Conservation (phyloP, 2,797 vertebrate species). For the Netta rufina region DNA sequence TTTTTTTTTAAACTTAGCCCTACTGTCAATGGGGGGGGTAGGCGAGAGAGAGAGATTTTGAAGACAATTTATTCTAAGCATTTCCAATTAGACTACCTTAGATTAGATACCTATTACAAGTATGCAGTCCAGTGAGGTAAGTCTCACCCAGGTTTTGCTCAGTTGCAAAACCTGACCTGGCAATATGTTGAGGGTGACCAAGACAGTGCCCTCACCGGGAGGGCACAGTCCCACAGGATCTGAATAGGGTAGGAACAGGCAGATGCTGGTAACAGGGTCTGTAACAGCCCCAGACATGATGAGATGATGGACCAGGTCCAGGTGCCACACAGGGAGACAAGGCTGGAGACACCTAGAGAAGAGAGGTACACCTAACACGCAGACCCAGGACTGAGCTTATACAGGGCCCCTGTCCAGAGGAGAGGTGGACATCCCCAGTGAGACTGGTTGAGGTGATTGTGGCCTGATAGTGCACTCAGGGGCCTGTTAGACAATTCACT, state of each 20-base stretch:
- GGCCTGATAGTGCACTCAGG: not conserved
- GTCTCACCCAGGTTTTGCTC: not conserved
- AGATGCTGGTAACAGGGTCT: not conserved
- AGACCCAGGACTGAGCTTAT: not conserved
- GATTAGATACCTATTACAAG: not conserved
- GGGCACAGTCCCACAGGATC: not conserved
- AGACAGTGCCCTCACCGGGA: not conserved
- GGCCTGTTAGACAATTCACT: not conserved
- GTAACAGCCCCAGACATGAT: not conserved
- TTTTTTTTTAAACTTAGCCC: not conserved
- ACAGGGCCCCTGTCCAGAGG: not conserved
- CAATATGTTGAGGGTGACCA: not conserved
- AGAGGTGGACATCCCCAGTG: not conserved
- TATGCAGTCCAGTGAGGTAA: not conserved
- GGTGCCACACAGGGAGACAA: not conserved
- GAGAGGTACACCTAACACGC: fast-evolving
- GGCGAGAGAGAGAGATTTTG: not conserved
- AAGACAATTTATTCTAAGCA: not conserved
- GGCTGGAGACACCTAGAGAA: not conserved
- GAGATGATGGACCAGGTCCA: not conserved
- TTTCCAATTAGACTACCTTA: not conserved
- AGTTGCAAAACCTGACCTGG: not conserved
- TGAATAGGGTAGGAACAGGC: not conserved
- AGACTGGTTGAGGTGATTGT: not conserved
- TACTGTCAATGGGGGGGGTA: not conserved